Percentiles rank a stretch among this genome's conserved stretches.
phyloP scores from a whole-genome alignment of 2,113 vertebrate genomes.

The Laticauda colubrina region DNA sequence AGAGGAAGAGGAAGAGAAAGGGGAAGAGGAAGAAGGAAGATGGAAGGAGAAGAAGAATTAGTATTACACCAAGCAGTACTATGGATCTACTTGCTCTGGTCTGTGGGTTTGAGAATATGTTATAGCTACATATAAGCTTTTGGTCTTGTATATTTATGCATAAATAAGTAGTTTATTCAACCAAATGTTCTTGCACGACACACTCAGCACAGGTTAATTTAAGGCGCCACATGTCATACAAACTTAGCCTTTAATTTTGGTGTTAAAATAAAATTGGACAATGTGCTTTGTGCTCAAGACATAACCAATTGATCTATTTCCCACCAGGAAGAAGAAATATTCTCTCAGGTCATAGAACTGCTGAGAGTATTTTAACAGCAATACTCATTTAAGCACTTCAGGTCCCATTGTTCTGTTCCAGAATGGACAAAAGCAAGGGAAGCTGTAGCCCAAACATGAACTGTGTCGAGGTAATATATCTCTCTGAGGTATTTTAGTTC shows the following conservation, averaged over 20 bases:
- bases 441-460: background rate
- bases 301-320: background rate
- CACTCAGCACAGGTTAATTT: background rate
- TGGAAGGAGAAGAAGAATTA: too few relatives aligned
- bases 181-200: background rate
- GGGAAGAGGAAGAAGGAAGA: too few relatives aligned
- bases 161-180: background rate
- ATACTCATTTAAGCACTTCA: background rate
- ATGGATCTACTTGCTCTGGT: background rate
- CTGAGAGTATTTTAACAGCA: background rate
- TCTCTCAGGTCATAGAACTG: too few relatives aligned
- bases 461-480: background rate
- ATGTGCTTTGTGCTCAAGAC: background rate
- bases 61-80: background rate
- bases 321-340: background rate
- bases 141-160: background rate
- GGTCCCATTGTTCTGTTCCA: background rate
- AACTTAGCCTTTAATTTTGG: background rate
- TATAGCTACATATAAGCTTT: background rate
- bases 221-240: background rate
- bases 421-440: background rate
- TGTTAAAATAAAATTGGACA: background rate
- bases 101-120: background rate
- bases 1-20: too few relatives aligned
- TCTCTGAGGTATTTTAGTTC: background rate